Evolutionary conservation across 2,888 invertebrate species (phyloP).

Genomic region (Ormyrus rosae): DNA sequence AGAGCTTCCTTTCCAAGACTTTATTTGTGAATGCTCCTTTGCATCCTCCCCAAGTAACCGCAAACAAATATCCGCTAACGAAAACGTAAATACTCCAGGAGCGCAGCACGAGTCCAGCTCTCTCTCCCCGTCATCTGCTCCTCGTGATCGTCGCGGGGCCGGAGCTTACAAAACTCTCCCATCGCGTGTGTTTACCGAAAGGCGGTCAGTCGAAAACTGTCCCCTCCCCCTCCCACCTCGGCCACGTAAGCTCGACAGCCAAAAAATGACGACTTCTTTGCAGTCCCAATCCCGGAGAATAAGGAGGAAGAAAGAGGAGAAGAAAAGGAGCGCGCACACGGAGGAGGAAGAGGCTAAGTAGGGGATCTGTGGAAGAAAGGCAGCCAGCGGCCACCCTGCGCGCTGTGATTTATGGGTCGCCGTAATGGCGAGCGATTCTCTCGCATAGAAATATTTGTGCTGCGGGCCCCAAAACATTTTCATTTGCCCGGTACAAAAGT

Average conservation of each 20-base stretch:
- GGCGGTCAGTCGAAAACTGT: slow-evolving; percentile 25
- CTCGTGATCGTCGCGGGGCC: background rate
- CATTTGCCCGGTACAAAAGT: slow-evolving; percentile 20
- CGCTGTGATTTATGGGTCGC: slow-evolving; percentile 69
- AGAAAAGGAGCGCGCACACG: slow-evolving; percentile 29
- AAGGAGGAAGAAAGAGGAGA: background rate
- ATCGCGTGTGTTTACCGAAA: slow-evolving; percentile 31
- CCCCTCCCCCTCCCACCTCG: background rate
- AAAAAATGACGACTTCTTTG: slow-evolving; percentile 45
- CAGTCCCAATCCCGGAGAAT: background rate
- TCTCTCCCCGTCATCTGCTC: slow-evolving; percentile 2
- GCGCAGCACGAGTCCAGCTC: slow-evolving; percentile 9
- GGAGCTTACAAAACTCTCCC: slow-evolving; percentile 30
- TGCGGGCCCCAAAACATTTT: slow-evolving; percentile 39
- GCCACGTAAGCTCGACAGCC: background rate
- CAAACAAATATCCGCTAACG: slow-evolving; percentile 46
- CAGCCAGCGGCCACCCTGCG: slow-evolving; percentile 69
- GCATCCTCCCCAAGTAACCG: slow-evolving; percentile 1
- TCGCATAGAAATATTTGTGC: slow-evolving; percentile 68
- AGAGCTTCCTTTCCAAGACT: too few relatives aligned
- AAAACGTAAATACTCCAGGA: slow-evolving; percentile 33
- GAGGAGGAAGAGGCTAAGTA: slow-evolving; percentile 28
- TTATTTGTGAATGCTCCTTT: too few relatives aligned
- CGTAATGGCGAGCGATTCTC: slow-evolving; percentile 65
- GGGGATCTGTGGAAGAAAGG: slow-evolving; percentile 9